Conservation (phyloP, 1,140 invertebrate species). For the Vanessa tameamea region DNA sequence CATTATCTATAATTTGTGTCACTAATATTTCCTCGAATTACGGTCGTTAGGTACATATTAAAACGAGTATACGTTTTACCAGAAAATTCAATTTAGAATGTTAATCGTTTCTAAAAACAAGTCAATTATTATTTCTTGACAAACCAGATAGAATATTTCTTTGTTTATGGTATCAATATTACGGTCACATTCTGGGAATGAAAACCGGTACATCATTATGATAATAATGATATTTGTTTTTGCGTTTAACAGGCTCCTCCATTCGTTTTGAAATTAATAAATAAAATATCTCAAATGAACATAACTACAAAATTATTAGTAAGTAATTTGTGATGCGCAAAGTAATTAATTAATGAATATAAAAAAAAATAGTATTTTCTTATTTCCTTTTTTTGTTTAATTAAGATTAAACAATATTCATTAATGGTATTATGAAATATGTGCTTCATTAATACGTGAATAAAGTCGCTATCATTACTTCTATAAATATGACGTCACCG, state of each 20-base stretch:
- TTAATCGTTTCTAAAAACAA: constrained; percentile 35
- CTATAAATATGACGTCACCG: constrained; percentile 26
- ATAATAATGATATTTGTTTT: background rate
- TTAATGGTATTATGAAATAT: background rate
- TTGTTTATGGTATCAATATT: constrained; percentile 24
- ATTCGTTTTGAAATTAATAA: background rate
- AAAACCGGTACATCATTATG: constrained; percentile 25
- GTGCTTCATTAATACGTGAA: constrained; percentile 4
- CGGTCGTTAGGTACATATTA: background rate
- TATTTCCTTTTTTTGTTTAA: background rate
- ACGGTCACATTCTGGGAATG: constrained; percentile 29
- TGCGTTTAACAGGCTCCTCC: background rate
- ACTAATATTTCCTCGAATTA: constrained; percentile 14
- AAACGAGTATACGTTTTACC: constrained; percentile 20
- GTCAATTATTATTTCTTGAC: constrained; percentile 33
- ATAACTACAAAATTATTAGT: too few relatives aligned
- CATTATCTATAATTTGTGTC: background rate
- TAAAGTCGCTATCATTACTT: background rate
- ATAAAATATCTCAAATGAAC: background rate
- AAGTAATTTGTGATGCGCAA: too few relatives aligned
- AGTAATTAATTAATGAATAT: too few relatives aligned
- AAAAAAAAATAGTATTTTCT: too few relatives aligned
- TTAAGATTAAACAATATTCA: background rate
- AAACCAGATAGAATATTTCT: constrained; percentile 30
- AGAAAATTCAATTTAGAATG: constrained; percentile 22